A percentile compares a stretch with the other conserved stretches of the same genome.
Conservation (phyloP, 1,140 invertebrate genomes). For the Drosophila auraria region DNA sequence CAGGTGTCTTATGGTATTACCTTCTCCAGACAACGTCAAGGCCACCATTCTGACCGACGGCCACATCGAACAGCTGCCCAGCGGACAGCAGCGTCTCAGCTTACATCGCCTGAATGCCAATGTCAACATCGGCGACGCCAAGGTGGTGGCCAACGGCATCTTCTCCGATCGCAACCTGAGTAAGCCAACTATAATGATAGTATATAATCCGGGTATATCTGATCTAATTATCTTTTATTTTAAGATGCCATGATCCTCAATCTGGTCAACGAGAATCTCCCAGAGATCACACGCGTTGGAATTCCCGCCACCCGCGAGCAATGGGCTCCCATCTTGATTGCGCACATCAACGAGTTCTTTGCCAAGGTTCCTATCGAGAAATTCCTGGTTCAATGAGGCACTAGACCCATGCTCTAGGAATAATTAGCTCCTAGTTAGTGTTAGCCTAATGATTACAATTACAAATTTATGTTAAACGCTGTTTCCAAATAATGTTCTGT, state of each 20-base stretch:
- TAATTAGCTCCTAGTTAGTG: conserved; percentile 68
- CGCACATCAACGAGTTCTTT: conserved; percentile 82
- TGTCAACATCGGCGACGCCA: conserved; percentile 72
- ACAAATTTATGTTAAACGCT: conserved; percentile 65
- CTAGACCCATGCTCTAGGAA: conserved; percentile 18
- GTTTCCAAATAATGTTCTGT: conserved; percentile 73
- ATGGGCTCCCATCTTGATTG: conserved; percentile 81
- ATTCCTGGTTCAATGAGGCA: conserved; percentile 71
- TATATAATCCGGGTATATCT: background rate
- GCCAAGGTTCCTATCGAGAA: conserved; percentile 81
- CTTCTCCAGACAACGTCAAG: conserved; percentile 70
- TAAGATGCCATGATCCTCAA: conserved; percentile 82
- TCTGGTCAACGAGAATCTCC: conserved; percentile 82
- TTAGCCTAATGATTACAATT: conserved; percentile 56
- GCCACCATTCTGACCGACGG: conserved; percentile 78
- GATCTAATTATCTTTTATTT: background rate
- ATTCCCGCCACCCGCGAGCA: conserved; percentile 83
- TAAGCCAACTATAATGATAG: conserved; percentile 31
- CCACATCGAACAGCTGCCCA: conserved; percentile 64
- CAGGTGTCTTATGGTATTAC: background rate
- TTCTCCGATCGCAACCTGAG: conserved; percentile 82
- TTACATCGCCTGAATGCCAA: conserved; percentile 78
- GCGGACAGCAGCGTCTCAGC: conserved; percentile 60
- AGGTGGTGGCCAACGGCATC: conserved; percentile 77
- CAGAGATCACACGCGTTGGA: conserved; percentile 78